These are phyloP conservation scores for Nomada hirtipes DNA, from an alignment of 2,888 invertebrate species.

Conservation along the genomic window DNA sequence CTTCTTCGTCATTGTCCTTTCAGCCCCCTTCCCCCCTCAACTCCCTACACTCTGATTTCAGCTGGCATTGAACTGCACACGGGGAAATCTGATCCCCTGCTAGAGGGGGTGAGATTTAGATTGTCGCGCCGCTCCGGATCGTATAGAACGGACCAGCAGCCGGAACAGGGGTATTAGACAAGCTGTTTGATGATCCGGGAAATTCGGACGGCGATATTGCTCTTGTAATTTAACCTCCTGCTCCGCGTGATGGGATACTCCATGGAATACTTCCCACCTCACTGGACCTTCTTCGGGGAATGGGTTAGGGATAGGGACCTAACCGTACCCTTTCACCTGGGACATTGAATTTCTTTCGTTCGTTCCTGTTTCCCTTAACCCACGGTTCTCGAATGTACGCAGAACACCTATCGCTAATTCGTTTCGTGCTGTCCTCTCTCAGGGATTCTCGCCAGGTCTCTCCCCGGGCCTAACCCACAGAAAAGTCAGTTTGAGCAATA, in stretches of 20 bases:
- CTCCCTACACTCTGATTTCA: slow-evolving; percentile 31
- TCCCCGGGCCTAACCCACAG: too few species aligned
- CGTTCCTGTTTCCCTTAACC: too few species aligned
- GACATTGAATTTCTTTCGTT: too few species aligned
- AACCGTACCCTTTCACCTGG: too few species aligned
- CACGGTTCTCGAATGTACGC: too few species aligned
- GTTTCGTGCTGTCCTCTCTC: too few species aligned
- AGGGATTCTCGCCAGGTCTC: too few species aligned
- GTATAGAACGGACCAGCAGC: slow-evolving; percentile 11
- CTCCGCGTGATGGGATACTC: not conserved
- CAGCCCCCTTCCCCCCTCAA: slow-evolving; percentile 3
- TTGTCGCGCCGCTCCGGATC: slow-evolving; percentile 65
- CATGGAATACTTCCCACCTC: too few species aligned
- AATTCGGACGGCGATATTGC: slow-evolving; percentile 62
- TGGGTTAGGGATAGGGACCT: too few species aligned
- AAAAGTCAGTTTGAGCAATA: too few species aligned
- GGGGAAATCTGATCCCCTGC: slow-evolving; percentile 53
- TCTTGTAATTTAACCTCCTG: slow-evolving; percentile 49
- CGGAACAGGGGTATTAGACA: slow-evolving; percentile 59
- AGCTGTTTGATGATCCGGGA: slow-evolving; percentile 74
- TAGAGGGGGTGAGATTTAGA: slow-evolving; percentile 69
- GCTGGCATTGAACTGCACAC: slow-evolving; percentile 46
- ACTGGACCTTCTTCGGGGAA: too few species aligned
- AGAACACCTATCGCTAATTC: too few species aligned
- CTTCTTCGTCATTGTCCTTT: slow-evolving; percentile 57